Evolutionary conservation across 2,797 vertebrate species (phyloP).

Genomic region (Chrysocyon brachyurus): DNA sequence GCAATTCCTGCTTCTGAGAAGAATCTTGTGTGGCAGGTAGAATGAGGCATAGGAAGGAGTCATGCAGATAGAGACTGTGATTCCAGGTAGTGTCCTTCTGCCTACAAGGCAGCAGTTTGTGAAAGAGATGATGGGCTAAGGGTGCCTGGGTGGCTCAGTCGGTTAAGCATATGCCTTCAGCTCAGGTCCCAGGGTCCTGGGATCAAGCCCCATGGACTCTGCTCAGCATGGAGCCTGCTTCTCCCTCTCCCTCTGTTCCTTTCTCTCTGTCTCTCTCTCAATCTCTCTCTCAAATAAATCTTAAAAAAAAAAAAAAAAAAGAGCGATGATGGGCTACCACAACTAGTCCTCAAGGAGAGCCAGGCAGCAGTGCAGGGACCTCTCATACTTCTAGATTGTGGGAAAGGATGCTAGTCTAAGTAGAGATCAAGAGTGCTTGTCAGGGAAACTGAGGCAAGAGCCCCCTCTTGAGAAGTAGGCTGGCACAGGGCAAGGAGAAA

Average conservation of each 20-base stretch:
- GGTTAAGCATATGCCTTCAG: neutral
- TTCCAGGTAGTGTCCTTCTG: neutral
- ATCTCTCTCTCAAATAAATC: neutral
- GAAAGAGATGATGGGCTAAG: neutral
- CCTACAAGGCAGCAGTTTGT: neutral
- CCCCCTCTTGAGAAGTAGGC: neutral
- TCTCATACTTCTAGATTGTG: neutral
- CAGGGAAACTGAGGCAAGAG: neutral
- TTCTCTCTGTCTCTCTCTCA: neutral
- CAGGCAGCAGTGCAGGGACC: neutral
- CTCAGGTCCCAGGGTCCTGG: neutral
- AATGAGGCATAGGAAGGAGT: neutral
- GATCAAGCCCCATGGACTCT: accelerated
- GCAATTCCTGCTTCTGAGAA: neutral
- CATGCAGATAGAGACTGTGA: neutral
- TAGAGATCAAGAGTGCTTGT: neutral
- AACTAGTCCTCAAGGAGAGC: neutral
- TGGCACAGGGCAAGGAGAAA: neutral
- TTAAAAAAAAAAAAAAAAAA: neutral
- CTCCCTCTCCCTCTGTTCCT: neutral
- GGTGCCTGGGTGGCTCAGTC: neutral
- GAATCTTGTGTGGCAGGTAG: neutral
- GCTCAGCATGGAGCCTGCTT: neutral
- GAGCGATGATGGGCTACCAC: neutral
- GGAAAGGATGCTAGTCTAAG: neutral